These are phyloP conservation scores for Euschistus heros DNA, from an alignment of 1,140 invertebrate genomes.

Conservation along the genomic window DNA sequence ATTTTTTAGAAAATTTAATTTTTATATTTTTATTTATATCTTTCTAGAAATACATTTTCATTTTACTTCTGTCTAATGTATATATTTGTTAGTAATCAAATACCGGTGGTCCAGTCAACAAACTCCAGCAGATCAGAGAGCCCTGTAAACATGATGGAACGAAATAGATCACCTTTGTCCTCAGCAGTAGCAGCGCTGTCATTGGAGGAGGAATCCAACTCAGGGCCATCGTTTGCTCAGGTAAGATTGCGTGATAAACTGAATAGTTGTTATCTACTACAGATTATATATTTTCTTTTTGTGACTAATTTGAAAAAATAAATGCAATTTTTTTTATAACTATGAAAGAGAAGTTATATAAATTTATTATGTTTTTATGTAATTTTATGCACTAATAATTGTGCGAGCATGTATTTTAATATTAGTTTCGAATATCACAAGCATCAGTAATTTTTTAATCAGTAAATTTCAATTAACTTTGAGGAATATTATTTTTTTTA, in stretches of 20 bases:
- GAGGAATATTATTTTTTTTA: too few species aligned
- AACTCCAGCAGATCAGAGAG: constrained; percentile 11
- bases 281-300: background rate
- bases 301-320: background rate
- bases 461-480: too few species aligned
- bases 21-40: background rate
- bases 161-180: constrained; percentile 7
- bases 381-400: too few species aligned
- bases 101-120: background rate
- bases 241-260: constrained; percentile 31
- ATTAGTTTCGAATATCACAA: too few species aligned
- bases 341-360: background rate
- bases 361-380: background rate
- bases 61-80: background rate
- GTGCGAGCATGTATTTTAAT: too few species aligned
- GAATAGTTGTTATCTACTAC: background rate
- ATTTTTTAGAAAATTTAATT: too few species aligned
- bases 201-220: constrained; percentile 30
- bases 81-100: background rate
- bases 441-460: too few species aligned
- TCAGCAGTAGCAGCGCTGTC: constrained; percentile 14
- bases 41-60: background rate
- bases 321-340: too few species aligned
- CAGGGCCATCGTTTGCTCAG: constrained; percentile 47
- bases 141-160: background rate